Percentiles rank a stretch among this genome's conserved stretches.
These are phyloP conservation scores for Drosophila anomelani DNA, from an alignment of 2,888 invertebrate genomes.

Conservation along the genomic window DNA sequence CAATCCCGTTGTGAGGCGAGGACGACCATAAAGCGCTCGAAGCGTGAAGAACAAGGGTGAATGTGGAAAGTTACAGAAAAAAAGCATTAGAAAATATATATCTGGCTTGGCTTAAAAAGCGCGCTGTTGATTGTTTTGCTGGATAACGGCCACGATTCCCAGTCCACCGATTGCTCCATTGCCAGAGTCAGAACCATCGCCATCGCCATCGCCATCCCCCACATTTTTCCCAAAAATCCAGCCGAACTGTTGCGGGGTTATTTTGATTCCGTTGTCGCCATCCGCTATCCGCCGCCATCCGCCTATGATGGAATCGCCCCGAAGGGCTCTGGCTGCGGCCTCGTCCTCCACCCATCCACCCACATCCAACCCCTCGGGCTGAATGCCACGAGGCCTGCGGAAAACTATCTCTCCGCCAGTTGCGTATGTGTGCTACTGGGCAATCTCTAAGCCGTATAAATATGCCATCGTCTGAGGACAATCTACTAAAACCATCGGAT, in stretches of 20 bases:
- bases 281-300: constrained; percentile 42
- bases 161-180: constrained; percentile 11
- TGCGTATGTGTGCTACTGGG: constrained; percentile 65
- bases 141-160: constrained; percentile 68
- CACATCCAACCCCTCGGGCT: background rate
- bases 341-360: constrained; percentile 6
- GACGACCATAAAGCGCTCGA: constrained; percentile 73
- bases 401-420: constrained; percentile 45
- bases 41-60: constrained; percentile 82
- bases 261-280: constrained; percentile 67
- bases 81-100: constrained; percentile 78
- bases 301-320: constrained; percentile 62
- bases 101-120: constrained; percentile 79
- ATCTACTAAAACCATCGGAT: constrained; percentile 66
- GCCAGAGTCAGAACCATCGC: background rate
- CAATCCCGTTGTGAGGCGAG: constrained; percentile 46
- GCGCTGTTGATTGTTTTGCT: constrained; percentile 78
- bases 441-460: constrained; percentile 68
- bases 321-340: constrained; percentile 56
- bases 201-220: constrained; percentile 7
- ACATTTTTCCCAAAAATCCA: constrained; percentile 8
- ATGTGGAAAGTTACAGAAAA: constrained; percentile 80
- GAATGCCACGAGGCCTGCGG: constrained; percentile 7
- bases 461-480: constrained; percentile 72
- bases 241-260: constrained; percentile 55